These are phyloP conservation scores for Ptychobarbus kaznakovi DNA, from an alignment of 2,797 vertebrate species.

Conservation along the genomic window DNA sequence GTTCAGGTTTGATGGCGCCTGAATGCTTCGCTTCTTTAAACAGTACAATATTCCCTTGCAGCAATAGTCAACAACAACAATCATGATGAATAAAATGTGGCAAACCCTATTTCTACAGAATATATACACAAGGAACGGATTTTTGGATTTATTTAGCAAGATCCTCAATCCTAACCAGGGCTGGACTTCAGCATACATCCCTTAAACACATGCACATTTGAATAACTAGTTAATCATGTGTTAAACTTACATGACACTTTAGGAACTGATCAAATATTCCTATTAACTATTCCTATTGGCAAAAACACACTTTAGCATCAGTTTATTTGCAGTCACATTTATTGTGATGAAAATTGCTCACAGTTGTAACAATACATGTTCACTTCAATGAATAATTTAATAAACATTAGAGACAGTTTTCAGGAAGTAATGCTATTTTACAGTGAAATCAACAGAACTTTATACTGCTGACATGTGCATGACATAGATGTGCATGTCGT, in stretches of 20 bases:
- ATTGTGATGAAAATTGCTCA: slow-evolving; percentile 41
- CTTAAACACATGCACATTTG: neutral
- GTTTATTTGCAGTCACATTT: slow-evolving; percentile 47
- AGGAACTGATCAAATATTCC: neutral
- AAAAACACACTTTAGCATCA: neutral
- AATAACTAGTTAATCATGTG: neutral
- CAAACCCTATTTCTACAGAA: neutral
- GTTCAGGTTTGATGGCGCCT: neutral
- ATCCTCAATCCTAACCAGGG: neutral
- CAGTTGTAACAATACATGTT: slow-evolving; percentile 47
- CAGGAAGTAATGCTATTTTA: slow-evolving; percentile 37
- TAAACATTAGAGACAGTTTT: slow-evolving; percentile 26
- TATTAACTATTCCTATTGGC: neutral
- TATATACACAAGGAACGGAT: neutral
- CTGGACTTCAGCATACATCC: neutral
- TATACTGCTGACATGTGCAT: slow-evolving; percentile 2
- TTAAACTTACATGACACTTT: slow-evolving; percentile 2
- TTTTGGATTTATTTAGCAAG: neutral
- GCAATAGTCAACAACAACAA: neutral
- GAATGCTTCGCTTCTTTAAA: neutral
- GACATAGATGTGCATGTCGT: neutral
- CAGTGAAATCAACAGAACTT: slow-evolving; percentile 42
- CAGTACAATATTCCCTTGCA: neutral
- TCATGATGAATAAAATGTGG: neutral
- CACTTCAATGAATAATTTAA: slow-evolving; percentile 44